Percentiles rank a stretch among this genome's conserved stretches.
Conservation (phyloP, 2,113 vertebrate species). For the Opisthocomus hoazin region DNA sequence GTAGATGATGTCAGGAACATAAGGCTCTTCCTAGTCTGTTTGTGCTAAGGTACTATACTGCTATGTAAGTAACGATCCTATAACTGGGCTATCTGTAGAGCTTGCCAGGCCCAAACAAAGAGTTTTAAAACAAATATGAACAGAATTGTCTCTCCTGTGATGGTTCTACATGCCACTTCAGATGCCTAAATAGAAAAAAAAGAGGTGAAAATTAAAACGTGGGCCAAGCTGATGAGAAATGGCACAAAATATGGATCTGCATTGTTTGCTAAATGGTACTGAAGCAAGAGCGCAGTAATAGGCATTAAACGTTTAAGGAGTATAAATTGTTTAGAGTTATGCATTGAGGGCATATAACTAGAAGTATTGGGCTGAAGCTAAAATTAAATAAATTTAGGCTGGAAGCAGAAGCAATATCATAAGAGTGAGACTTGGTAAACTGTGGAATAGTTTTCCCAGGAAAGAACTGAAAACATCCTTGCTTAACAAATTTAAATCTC, state of each 20-base stretch:
- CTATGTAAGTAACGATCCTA: not conserved
- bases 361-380: not conserved
- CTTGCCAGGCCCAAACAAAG: not conserved
- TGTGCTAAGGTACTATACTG: not conserved
- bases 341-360: not conserved
- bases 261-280: not conserved
- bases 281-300: not conserved
- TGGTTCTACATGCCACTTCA: not conserved
- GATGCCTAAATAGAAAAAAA: not conserved
- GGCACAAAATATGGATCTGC: not conserved
- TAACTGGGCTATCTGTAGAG: not conserved
- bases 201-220: not conserved
- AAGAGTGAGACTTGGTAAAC: not conserved
- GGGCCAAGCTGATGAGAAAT: not conserved
- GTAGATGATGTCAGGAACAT: not conserved
- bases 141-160: not conserved
- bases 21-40: not conserved
- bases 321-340: not conserved
- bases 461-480: not conserved
- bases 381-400: not conserved
- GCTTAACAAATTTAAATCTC: not conserved
- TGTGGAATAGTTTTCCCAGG: not conserved
- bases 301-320: not conserved
- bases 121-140: not conserved
- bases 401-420: not conserved